phyloP scores from a whole-genome alignment of 2,888 invertebrate species.

The Nephrotoma flavescens region DNA sequence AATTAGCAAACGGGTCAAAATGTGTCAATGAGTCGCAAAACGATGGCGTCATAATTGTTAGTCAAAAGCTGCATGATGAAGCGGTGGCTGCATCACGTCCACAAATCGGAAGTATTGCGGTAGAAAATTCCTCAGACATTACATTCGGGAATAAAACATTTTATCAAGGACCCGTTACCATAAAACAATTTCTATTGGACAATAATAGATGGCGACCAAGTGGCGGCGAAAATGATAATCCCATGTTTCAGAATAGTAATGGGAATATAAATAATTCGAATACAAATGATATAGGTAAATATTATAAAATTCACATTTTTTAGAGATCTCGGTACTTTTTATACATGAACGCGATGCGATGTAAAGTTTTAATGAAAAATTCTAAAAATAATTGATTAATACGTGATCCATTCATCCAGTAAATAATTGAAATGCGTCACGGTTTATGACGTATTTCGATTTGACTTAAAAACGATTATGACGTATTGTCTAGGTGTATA shows the following conservation, averaged over 20 bases:
- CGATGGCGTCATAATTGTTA: conserved; percentile 9
- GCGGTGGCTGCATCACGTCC: conserved; percentile 15
- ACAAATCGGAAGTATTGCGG: conserved; percentile 45
- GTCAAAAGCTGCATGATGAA: conserved; percentile 4
- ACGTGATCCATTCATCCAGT: neutral
- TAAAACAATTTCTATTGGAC: conserved; percentile 53
- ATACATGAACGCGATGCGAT: neutral
- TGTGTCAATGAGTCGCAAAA: neutral
- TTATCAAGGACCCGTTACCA: conserved; percentile 63
- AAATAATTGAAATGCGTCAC: too few relatives aligned
- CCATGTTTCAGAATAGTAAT: conserved; percentile 15
- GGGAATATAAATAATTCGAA: neutral
- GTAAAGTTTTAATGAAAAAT: neutral
- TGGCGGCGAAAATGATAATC: conserved; percentile 21
- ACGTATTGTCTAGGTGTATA: neutral
- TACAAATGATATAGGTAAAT: neutral
- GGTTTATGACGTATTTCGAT: neutral
- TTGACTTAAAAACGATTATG: neutral
- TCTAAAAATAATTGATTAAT: neutral
- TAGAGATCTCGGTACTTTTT: neutral
- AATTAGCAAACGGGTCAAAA: neutral
- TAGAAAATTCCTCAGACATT: conserved; percentile 53
- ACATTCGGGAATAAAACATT: conserved; percentile 63
- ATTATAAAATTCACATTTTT: neutral
- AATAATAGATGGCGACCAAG: conserved; percentile 18